Evolutionary conservation across 53 echinoderm and acorn worm species (phyloP), one percentile per base, ranked within the genome.

Genomic region (Hippasteria phrygiana): DNA sequence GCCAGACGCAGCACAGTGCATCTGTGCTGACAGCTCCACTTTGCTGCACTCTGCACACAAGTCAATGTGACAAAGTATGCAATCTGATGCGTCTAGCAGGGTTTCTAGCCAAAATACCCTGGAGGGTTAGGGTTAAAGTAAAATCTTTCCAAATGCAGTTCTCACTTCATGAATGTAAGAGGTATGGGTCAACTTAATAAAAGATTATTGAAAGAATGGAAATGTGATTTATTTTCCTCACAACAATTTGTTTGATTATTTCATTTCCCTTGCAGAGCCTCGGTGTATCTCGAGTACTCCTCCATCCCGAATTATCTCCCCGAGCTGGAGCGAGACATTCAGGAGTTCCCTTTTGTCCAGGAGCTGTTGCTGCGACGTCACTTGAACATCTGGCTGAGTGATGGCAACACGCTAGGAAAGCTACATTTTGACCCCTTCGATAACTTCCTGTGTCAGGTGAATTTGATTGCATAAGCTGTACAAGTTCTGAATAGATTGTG

Each of bases 401-500:
- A 97, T 79, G 97, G 97, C 0, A 88, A 97, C 85, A 97, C 97
- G 11, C 87, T 97, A 1, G 97, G 97, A 11, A 97, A 97, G 87
- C 93, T 95, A 17, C 97, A 97, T 73, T 97, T 97, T 92, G 97
- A 97, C 51, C 95, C 95, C 13, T 97, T 93, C 90, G 95, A 97
- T 73, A 97, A 97, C 45, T 88, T 97, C 62, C 88, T 95, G 9
- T 97, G 97, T 80, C 94, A 95, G 97, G 97, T 97, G 66, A 43
- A 26, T 40, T 38, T n/a, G n/a, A n/a, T n/a, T n/a, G n/a, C n/a
- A n/a, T n/a, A n/a, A n/a, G n/a, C n/a, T n/a, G n/a, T n/a, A n/a
- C n/a, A n/a, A n/a, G n/a, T n/a, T n/a, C n/a, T n/a, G n/a, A n/a
- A n/a, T n/a, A n/a, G n/a, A n/a, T n/a, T n/a, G n/a, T n/a, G n/a